These are phyloP conservation scores for Mareca strepera DNA, from an alignment of 2,797 vertebrate species.

Conservation along the genomic window DNA sequence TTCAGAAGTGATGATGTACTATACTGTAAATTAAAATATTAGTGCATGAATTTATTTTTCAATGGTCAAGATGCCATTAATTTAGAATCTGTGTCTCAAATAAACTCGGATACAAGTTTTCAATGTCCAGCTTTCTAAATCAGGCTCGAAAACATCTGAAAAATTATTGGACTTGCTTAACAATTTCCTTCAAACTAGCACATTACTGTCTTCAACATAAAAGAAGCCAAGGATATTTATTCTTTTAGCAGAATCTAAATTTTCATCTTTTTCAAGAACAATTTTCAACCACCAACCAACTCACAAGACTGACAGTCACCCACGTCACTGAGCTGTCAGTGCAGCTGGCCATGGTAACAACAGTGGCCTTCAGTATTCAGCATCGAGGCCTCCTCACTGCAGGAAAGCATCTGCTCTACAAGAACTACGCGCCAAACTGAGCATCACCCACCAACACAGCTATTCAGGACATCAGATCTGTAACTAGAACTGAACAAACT, in stretches of 20 bases:
- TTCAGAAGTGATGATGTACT: constrained; percentile 70
- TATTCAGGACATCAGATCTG: background rate
- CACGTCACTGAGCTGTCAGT: background rate
- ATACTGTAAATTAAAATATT: constrained; percentile 78
- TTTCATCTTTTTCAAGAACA: background rate
- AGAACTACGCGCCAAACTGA: accelerated
- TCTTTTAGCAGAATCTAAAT: background rate
- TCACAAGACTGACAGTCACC: background rate
- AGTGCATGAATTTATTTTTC: constrained; percentile 87
- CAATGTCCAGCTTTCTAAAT: background rate
- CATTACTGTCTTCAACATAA: background rate
- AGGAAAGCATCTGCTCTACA: background rate
- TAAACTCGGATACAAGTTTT: constrained; percentile 62
- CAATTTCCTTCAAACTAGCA: background rate
- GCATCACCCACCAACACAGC: background rate
- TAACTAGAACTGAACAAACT: background rate
- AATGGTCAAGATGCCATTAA: constrained; percentile 38
- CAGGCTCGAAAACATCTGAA: background rate
- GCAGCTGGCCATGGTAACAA: background rate
- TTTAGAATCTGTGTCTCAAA: constrained; percentile 59
- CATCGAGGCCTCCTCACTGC: background rate
- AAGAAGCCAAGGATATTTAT: background rate
- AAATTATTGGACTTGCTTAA: background rate
- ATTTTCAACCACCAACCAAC: background rate
- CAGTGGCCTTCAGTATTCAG: background rate